phyloP scores from a whole-genome alignment of 2,888 invertebrate species.

The Oxyteleia sp. region DNA sequence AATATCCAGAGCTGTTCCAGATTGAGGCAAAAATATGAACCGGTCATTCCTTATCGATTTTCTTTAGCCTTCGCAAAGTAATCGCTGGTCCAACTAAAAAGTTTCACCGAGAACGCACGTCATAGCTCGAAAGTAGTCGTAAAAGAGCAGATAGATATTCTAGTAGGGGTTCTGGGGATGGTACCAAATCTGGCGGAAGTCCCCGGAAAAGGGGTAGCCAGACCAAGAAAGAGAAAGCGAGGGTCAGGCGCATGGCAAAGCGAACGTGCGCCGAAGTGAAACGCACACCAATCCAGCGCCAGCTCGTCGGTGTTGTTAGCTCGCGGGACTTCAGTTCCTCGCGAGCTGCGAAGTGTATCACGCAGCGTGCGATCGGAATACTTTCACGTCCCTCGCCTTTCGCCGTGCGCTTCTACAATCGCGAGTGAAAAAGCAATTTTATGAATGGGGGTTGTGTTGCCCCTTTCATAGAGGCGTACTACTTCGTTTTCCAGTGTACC shows the following conservation, averaged over 20 bases:
- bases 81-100: constrained; percentile 17
- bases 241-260: constrained; percentile 43
- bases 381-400: constrained; percentile 22
- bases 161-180: constrained; percentile 1
- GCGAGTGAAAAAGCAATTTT: constrained; percentile 46
- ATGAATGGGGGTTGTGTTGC: constrained; percentile 60
- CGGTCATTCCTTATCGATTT: constrained; percentile 18
- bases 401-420: not conserved
- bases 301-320: constrained; percentile 40
- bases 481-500: constrained; percentile 28
- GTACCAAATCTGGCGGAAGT: constrained; percentile 12
- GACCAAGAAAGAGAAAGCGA: constrained; percentile 30
- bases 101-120: constrained; percentile 11
- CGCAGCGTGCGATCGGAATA: constrained; percentile 18
- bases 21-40: constrained; percentile 2
- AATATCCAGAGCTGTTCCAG: not conserved
- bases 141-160: not conserved
- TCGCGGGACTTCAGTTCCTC: constrained; percentile 65
- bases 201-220: not conserved
- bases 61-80: constrained; percentile 1
- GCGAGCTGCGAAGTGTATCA: constrained; percentile 61
- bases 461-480: constrained; percentile 50
- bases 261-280: constrained; percentile 62
- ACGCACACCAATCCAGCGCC: constrained; percentile 41
- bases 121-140: constrained; percentile 17